A percentile compares a stretch with the other conserved stretches of the same genome.
Evolutionary conservation across 2,113 vertebrate species (phyloP).

Genomic region (Salvator merianae): DNA sequence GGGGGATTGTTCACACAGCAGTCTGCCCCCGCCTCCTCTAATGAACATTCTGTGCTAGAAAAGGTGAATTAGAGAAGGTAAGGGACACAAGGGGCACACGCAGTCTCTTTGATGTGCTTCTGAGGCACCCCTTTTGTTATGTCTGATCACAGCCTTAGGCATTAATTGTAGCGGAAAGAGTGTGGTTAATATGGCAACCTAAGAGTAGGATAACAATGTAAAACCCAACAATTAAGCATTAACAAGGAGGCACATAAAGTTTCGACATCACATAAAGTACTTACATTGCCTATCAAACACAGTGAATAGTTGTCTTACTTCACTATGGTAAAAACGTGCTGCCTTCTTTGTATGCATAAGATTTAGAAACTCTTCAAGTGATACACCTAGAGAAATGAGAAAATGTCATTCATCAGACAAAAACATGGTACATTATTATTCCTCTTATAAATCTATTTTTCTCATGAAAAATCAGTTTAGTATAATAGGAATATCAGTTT

Average conservation of each 20-base stretch:
- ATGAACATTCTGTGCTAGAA: no score
- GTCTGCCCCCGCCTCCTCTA: no score
- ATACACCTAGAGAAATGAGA: constrained; percentile 49
- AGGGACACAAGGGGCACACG: no score
- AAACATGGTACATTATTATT: background rate
- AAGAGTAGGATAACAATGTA: background rate
- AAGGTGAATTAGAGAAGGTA: no score
- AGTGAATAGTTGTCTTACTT: constrained; percentile 75
- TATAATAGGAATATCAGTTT: background rate
- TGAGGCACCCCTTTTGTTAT: no score
- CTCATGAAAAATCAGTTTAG: background rate
- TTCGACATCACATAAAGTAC: constrained; percentile 28
- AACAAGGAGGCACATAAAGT: background rate
- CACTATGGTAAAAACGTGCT: constrained; percentile 54
- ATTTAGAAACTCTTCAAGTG: constrained; percentile 68
- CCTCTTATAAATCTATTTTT: background rate
- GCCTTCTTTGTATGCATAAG: constrained; percentile 69
- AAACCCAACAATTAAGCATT: background rate
- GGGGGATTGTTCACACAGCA: no score
- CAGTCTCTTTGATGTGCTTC: no score
- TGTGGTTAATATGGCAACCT: no score
- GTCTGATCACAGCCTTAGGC: no score
- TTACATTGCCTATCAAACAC: constrained; percentile 71
- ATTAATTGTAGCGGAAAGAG: no score
- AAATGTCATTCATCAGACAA: background rate